Percentiles rank a stretch among this genome's conserved stretches.
phyloP scores from a whole-genome alignment of 2,113 vertebrate genomes.

The Setophaga kirtlandii region DNA sequence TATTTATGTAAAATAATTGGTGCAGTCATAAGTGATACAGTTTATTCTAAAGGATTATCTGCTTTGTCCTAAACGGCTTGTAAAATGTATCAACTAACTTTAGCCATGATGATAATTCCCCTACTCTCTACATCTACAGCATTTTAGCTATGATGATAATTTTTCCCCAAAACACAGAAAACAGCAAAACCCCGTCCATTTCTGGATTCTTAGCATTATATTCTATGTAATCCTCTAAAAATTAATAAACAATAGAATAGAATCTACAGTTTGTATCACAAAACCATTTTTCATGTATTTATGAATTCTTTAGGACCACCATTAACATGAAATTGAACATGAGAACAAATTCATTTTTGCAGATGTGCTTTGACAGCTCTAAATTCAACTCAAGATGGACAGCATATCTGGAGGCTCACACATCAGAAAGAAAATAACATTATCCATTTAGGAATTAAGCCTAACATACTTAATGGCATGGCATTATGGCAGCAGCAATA shows the following conservation, averaged over 20 bases:
- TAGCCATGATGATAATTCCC: neutral
- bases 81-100: neutral
- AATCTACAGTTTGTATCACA: constrained; percentile 44
- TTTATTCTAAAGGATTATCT: neutral
- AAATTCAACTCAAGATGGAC: neutral
- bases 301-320: constrained; percentile 51
- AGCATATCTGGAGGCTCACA: neutral
- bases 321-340: constrained; percentile 14
- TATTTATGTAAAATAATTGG: neutral
- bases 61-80: constrained; percentile 18
- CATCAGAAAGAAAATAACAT: neutral
- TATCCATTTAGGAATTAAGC: neutral
- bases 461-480: neutral
- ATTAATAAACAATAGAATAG: neutral
- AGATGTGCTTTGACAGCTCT: constrained; percentile 30
- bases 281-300: constrained; percentile 63
- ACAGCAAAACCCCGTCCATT: constrained; percentile 4
- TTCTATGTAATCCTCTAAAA: neutral
- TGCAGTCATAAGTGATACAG: neutral
- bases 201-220: constrained; percentile 31
- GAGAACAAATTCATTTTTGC: neutral
- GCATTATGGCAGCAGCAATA: neutral
- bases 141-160: constrained; percentile 19
- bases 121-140: neutral
- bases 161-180: neutral